phyloP scores from a whole-genome alignment of 1,140 invertebrate genomes.

The Whitmania pigra region DNA sequence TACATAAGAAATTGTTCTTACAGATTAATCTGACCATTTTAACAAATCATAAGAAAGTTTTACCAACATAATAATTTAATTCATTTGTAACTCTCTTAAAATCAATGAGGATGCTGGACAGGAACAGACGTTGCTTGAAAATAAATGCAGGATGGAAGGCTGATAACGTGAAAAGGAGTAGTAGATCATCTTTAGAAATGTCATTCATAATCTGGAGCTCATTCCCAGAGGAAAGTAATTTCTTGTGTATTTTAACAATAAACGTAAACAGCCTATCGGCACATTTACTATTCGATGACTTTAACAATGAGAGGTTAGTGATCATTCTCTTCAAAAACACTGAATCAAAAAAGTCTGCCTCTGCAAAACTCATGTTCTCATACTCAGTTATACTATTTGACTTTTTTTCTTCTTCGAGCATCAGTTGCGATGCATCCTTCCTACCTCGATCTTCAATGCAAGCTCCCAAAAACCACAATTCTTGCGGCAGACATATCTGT shows the following conservation, averaged over 20 bases:
- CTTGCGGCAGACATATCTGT: background rate
- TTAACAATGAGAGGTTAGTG: background rate
- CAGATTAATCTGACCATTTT: too few species aligned
- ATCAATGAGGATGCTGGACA: background rate
- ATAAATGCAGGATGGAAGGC: slow-evolving; percentile 1
- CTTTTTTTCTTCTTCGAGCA: slow-evolving; percentile 6
- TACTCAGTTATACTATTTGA: background rate
- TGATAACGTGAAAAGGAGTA: background rate
- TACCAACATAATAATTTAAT: too few species aligned
- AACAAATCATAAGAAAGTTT: too few species aligned
- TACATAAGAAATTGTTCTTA: too few species aligned
- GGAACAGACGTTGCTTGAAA: background rate
- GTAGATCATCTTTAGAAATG: background rate
- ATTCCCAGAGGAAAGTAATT: background rate
- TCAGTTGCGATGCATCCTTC: background rate
- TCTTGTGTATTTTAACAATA: slow-evolving; percentile 1
- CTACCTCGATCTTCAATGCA: slow-evolving; percentile 3
- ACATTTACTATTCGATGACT: slow-evolving; percentile 10
- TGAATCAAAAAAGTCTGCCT: background rate
- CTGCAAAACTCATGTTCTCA: background rate
- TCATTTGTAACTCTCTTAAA: background rate
- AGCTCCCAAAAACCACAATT: slow-evolving; percentile 4
- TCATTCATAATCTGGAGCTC: background rate
- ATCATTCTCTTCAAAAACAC: background rate
- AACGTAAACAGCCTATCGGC: slow-evolving; percentile 1